phyloP scores from a whole-genome alignment of 2,797 vertebrate genomes.

The Sebastolobus alascanus region DNA sequence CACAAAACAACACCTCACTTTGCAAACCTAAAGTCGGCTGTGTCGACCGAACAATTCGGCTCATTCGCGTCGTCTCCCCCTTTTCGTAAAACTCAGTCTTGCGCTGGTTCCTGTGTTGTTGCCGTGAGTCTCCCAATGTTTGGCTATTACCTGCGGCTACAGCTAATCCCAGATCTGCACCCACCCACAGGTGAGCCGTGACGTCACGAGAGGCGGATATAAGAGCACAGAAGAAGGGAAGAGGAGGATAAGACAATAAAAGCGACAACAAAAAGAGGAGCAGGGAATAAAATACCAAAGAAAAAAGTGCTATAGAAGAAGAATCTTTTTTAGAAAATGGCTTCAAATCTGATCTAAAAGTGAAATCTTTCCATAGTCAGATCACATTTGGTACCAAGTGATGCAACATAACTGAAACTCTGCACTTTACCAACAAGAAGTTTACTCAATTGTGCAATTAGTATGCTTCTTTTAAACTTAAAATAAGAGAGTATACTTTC shows the following conservation, averaged over 20 bases:
- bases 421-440: no score
- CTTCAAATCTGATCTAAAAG: not conserved
- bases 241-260: no score
- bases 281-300: not conserved
- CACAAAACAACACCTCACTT: not conserved
- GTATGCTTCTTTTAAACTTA: no score
- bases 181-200: slow-evolving; percentile 83
- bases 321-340: not conserved
- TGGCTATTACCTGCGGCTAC: slow-evolving; percentile 86
- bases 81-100: slow-evolving; percentile 6
- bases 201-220: slow-evolving; percentile 77
- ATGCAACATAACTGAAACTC: not conserved
- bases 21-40: not conserved
- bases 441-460: no score
- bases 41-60: not conserved
- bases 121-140: slow-evolving; percentile 62
- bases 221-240: slow-evolving; percentile 1
- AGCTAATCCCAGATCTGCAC: slow-evolving; percentile 77
- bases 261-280: not conserved
- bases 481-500: no score
- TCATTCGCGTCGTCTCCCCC: slow-evolving; percentile 35
- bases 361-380: not conserved
- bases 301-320: not conserved
- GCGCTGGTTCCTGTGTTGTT: no score
- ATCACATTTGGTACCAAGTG: not conserved